Conservation (phyloP, 2,888 invertebrate genomes). For the Protodeltote pygarga region DNA sequence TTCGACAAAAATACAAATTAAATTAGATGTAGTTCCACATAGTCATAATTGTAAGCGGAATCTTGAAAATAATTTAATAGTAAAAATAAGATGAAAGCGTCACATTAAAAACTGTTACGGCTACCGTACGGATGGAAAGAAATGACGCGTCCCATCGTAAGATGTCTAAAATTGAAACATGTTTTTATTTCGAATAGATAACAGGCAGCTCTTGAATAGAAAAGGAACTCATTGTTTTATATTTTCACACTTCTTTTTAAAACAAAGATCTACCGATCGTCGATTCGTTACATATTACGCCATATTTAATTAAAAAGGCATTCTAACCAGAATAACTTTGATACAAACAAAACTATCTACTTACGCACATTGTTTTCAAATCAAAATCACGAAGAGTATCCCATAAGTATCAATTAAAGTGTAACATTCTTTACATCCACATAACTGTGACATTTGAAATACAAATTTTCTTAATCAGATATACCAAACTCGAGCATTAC, state of each 20-base stretch:
- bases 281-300: no score
- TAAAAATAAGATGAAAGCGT: conserved; percentile 39
- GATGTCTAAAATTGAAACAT: conserved; percentile 20
- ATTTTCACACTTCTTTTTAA: no score
- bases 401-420: no score
- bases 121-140: conserved; percentile 18
- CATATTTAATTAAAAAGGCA: no score
- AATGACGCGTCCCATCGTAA: conserved; percentile 37
- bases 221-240: no score
- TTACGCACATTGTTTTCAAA: no score
- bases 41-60: conserved; percentile 19
- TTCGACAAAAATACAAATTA: conserved; percentile 5
- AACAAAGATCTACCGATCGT: no score
- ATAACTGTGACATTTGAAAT: conserved; percentile 5
- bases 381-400: no score
- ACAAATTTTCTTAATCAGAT: conserved; percentile 5
- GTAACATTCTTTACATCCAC: background rate
- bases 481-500: conserved; percentile 37
- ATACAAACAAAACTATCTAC: no score
- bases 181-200: conserved; percentile 20
- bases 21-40: conserved; percentile 20
- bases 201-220: background rate
- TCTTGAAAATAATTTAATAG: conserved; percentile 10
- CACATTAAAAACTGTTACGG: conserved; percentile 9
- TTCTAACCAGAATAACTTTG: no score